phyloP scores from a whole-genome alignment of 2,888 invertebrate genomes.

The Scaptomyza flava region DNA sequence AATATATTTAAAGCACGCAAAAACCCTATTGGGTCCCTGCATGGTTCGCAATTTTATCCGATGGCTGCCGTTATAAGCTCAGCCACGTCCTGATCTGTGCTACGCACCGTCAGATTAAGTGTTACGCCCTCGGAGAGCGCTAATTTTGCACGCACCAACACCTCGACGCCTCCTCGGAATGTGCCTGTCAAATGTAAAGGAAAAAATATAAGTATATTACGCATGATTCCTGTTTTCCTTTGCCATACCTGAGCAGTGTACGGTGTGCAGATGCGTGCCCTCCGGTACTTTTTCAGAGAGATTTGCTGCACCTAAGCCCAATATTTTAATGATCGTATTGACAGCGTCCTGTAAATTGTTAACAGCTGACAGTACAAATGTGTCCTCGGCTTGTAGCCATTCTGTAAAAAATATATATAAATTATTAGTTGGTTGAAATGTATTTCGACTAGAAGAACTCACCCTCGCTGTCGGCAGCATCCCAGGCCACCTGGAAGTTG shows the following conservation, averaged over 20 bases:
- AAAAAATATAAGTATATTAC: neutral
- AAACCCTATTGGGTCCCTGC: constrained; percentile 62
- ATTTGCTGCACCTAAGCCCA: constrained; percentile 94
- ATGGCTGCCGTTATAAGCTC: constrained; percentile 94
- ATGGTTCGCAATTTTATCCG: constrained; percentile 86
- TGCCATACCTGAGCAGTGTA: constrained; percentile 89
- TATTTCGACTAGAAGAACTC: constrained; percentile 13
- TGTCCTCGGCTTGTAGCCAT: constrained; percentile 93
- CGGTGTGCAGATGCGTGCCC: constrained; percentile 92
- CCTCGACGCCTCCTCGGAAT: constrained; percentile 95
- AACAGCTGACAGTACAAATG: constrained; percentile 93
- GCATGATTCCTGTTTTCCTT: neutral
- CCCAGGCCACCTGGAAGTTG: constrained; percentile 93
- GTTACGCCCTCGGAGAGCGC: constrained; percentile 91
- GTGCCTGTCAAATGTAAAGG: constrained; percentile 86
- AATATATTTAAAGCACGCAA: constrained; percentile 67
- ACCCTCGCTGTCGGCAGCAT: constrained; percentile 87
- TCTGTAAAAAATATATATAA: constrained; percentile 62
- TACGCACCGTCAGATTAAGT: constrained; percentile 96
- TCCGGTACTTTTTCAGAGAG: constrained; percentile 92
- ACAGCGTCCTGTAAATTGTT: constrained; percentile 93
- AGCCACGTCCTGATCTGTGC: constrained; percentile 93
- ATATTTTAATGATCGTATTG: constrained; percentile 91
- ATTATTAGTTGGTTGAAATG: neutral
- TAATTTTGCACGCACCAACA: constrained; percentile 94